phyloP scores from a whole-genome alignment of 2,797 vertebrate species.

The Adrianichthys oophorus region DNA sequence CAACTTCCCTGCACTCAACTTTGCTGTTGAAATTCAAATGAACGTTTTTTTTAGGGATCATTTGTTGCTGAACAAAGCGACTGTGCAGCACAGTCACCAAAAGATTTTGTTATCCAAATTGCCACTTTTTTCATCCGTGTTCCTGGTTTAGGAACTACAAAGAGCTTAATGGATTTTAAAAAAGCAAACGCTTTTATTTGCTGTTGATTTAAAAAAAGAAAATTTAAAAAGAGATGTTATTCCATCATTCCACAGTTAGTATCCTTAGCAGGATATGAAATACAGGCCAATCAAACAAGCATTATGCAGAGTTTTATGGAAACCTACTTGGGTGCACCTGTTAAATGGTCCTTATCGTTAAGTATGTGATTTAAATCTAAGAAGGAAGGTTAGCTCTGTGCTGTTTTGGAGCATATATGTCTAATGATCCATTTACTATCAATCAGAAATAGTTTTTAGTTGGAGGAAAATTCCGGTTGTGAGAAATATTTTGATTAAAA shows the following conservation, averaged over 20 bases:
- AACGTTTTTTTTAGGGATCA: conserved; percentile 11
- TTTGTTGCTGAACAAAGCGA: conserved; percentile 10
- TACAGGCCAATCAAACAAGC: conserved; percentile 47
- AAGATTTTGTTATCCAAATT: background rate
- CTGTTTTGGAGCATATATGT: conserved; percentile 36
- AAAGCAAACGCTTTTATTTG: conserved; percentile 10
- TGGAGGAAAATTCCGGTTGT: conserved; percentile 4
- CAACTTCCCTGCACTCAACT: background rate
- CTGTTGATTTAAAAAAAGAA: background rate
- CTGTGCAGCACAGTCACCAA: background rate
- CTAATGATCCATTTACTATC: conserved; percentile 38
- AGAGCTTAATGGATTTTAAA: conserved; percentile 44
- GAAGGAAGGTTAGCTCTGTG: conserved; percentile 32
- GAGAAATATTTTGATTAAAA: conserved; percentile 26
- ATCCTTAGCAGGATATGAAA: conserved; percentile 24
- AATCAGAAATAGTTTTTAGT: conserved; percentile 31
- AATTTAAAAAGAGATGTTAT: background rate
- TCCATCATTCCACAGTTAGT: conserved; percentile 13
- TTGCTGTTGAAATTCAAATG: conserved; percentile 15
- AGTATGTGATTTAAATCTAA: conserved; percentile 34
- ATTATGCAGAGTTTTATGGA: conserved; percentile 48
- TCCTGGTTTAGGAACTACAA: background rate
- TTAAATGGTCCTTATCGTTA: conserved; percentile 60
- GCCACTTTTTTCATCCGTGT: background rate
- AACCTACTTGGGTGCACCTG: conserved; percentile 43